phyloP scores from a whole-genome alignment of 2,888 invertebrate genomes.

The Unio pictorum region DNA sequence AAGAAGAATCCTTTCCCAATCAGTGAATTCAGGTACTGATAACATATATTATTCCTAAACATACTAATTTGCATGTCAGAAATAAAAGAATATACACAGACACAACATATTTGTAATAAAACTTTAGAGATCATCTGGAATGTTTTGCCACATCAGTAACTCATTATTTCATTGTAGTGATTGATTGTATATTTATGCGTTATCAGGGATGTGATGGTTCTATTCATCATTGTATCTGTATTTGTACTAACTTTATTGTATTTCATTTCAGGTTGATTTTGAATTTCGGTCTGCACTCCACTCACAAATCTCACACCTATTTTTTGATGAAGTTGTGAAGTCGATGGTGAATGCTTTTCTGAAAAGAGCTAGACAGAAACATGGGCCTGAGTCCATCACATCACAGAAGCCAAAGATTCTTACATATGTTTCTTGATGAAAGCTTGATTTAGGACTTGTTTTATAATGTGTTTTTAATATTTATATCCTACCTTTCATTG shows the following conservation, averaged over 20 bases:
- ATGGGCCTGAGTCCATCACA: constrained; percentile 76
- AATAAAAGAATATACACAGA: no score
- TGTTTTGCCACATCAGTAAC: no score
- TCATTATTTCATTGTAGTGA: no score
- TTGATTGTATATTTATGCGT: neutral
- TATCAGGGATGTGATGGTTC: neutral
- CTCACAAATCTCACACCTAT: constrained; percentile 90
- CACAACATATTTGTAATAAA: no score
- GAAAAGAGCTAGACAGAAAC: constrained; percentile 83
- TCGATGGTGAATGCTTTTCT: constrained; percentile 97
- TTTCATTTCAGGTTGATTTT: constrained; percentile 76
- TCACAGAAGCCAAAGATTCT: constrained; percentile 55
- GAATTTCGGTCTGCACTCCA: constrained; percentile 92
- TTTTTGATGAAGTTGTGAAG: constrained; percentile 95
- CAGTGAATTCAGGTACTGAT: no score
- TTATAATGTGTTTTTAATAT: neutral
- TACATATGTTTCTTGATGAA: constrained; percentile 47
- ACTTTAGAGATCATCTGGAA: no score
- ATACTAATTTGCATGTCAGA: no score
- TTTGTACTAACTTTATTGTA: constrained; percentile 4
- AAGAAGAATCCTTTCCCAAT: no score
- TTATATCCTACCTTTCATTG: no score
- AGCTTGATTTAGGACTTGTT: constrained; percentile 7
- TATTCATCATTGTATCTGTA: neutral
- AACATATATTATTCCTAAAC: no score